Evolutionary conservation across 2,888 invertebrate genomes (phyloP), one percentile per base, ranked within the genome.

Genomic region (Parapristionchus giblindavisi): DNA sequence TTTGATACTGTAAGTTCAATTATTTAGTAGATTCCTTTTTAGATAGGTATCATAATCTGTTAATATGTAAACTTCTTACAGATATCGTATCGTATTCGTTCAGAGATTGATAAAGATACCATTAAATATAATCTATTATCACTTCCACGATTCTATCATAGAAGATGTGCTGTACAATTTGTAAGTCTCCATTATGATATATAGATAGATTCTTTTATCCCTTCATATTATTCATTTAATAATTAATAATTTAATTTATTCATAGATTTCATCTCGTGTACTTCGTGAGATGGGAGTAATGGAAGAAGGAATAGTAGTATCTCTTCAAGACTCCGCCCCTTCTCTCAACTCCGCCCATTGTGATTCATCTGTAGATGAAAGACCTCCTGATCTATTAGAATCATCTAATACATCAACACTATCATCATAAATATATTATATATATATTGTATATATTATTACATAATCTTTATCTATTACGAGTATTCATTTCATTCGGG

Each of bases 241-340:
- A 43, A 43, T 43, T 17, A 43, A 43, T 43, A 43, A 8, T 43
- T 8, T 43, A 43, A 43, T 43, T 17, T 14, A 43, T 43, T 14
- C 43, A n/a, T 40, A 71, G 71, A 71, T 71, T 38, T 54, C 24
- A 21, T 56, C 71, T 40, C 54, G 71, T 24, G 71, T 71, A 5
- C 34, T 71, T 36, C 71, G 71, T 38, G 36, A 71, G 56, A 21
- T 56, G 8, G 71, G 40, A 21, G 3, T 71, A 29, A 48, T 71
- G 40, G 71, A 71, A 56, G 71, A 56, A 6, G 40, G 40, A n/a
- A 24, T 63, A 5, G 27, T 29, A 63, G 63, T 63, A 17, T 63
- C 29, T 29, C 14, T 63, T 8, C 27, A 43, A 34, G 40, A 17
- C 63, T 63, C 63, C 63, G 6, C 63, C 63, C 63, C 63, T n/a